Percentiles rank a stretch among this genome's conserved stretches.
Evolutionary conservation across 2,797 vertebrate species (phyloP).

Genomic region (Lagocephalus sceleratus): DNA sequence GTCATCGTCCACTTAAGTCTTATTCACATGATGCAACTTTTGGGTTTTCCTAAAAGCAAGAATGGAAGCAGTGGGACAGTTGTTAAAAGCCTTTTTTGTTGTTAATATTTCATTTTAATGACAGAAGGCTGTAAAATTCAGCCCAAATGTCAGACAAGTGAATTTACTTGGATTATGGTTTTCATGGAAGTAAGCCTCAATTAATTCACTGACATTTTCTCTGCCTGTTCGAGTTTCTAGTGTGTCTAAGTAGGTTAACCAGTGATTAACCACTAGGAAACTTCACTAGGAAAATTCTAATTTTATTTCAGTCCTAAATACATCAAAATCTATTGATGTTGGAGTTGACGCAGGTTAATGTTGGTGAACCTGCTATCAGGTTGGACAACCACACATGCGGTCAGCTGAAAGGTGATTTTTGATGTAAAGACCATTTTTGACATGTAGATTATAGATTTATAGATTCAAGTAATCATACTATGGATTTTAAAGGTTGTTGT

Average conservation of each 20-base stretch:
- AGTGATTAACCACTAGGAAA: background rate
- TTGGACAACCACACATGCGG: no score
- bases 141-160: conserved; percentile 28
- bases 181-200: conserved; percentile 6
- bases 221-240: background rate
- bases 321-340: no score
- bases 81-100: no score
- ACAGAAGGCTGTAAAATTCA: conserved; percentile 18
- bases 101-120: conserved; percentile 2
- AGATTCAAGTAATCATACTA: background rate
- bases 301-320: background rate
- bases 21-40: no score
- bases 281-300: no score
- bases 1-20: no score
- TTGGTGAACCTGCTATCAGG: background rate
- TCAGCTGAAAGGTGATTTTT: no score
- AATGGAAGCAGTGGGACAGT: no score
- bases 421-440: no score
- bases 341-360: no score
- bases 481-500: background rate
- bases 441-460: background rate
- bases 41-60: no score
- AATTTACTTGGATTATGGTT: conserved; percentile 28
- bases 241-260: background rate
- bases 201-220: conserved; percentile 16